phyloP scores from a whole-genome alignment of 2,797 vertebrate species.

The Xiphorhynchus erythropygius region DNA sequence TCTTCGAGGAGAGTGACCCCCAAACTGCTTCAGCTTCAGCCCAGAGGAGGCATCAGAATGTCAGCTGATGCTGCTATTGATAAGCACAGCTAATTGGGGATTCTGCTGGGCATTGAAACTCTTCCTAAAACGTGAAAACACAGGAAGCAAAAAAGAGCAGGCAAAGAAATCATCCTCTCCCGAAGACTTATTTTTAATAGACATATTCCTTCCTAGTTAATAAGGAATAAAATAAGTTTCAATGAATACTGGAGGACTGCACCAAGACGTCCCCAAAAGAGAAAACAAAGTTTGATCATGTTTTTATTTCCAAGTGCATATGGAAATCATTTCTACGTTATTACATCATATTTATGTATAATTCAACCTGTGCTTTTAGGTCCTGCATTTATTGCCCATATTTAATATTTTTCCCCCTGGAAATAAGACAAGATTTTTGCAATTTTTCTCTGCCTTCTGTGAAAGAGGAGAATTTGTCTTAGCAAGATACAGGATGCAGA shows the following conservation, averaged over 20 bases:
- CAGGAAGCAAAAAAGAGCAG: background rate
- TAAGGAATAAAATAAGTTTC: background rate
- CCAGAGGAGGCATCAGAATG: background rate
- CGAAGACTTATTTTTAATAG: background rate
- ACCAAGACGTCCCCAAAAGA: too few relatives aligned
- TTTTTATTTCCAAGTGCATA: background rate
- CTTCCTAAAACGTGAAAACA: background rate
- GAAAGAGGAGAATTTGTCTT: background rate
- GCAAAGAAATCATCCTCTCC: background rate
- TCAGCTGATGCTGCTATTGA: background rate
- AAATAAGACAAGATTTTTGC: background rate
- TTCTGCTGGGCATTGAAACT: background rate
- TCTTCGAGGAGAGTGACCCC: background rate
- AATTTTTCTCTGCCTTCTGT: background rate
- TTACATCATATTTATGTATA: background rate
- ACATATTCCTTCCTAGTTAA: background rate
- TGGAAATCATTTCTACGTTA: background rate
- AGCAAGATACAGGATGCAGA: background rate
- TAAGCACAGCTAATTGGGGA: background rate
- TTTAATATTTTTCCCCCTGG: background rate
- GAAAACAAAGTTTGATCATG: background rate
- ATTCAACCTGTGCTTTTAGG: background rate
- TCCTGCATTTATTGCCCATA: background rate
- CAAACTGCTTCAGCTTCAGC: background rate
- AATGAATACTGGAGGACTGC: background rate